These are phyloP conservation scores for Myrmecophaga tridactyla DNA, from an alignment of 2,113 vertebrate genomes.

Conservation along the genomic window DNA sequence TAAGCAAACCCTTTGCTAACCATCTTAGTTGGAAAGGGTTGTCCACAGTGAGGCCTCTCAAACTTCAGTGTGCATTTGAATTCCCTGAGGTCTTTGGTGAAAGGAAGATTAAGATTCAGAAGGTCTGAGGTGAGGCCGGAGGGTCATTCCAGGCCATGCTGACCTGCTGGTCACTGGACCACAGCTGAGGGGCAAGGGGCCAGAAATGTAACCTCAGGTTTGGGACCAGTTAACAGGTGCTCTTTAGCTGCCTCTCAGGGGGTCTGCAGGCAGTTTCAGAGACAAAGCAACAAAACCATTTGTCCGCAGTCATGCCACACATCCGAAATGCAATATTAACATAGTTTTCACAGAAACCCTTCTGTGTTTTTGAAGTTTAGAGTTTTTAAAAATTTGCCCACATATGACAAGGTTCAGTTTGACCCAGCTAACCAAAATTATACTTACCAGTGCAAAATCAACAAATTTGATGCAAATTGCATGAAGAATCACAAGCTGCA, in stretches of 20 bases:
- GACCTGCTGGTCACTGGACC: neutral
- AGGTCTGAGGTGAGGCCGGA: neutral
- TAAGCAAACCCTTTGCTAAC: neutral
- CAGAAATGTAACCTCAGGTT: neutral
- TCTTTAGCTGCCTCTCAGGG: neutral
- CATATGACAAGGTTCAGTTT: neutral
- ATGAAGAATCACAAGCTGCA: neutral
- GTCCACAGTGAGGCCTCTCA: neutral
- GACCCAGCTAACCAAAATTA: neutral
- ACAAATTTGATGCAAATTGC: neutral
- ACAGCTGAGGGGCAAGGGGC: neutral
- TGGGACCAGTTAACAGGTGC: neutral
- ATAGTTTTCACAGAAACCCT: constrained; percentile 26
- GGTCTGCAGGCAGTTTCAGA: neutral
- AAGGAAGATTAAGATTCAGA: neutral
- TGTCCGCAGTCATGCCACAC: neutral
- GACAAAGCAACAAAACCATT: neutral
- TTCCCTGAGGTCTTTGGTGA: neutral
- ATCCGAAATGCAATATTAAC: neutral
- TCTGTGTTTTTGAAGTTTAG: constrained; percentile 5
- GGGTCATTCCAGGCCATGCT: neutral
- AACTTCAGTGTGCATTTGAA: neutral
- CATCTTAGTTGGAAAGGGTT: neutral
- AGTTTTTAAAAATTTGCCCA: too few relatives aligned
- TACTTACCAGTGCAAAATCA: neutral